Evolutionary conservation across 2,797 vertebrate genomes (phyloP).

Genomic region (Peromyscus aztecus): DNA sequence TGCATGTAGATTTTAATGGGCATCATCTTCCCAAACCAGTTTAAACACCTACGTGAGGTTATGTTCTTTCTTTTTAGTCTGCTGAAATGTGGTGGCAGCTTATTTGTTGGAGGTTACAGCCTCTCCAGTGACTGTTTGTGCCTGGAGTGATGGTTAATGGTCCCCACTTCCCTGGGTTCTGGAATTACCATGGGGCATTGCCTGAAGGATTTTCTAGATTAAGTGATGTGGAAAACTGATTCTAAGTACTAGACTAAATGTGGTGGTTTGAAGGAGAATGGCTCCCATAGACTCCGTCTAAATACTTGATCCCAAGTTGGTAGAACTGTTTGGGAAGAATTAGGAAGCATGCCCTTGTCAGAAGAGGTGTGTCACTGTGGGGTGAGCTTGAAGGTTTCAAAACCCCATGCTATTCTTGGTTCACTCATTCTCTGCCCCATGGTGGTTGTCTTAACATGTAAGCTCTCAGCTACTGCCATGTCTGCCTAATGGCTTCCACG

Average conservation of each 20-base stretch:
- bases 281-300: neutral
- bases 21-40: neutral
- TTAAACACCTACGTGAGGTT: neutral
- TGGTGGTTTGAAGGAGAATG: neutral
- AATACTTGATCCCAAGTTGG: neutral
- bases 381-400: neutral
- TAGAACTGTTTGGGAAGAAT: neutral
- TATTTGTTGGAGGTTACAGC: neutral
- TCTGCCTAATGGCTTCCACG: neutral
- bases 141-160: neutral
- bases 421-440: neutral
- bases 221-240: neutral
- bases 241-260: neutral
- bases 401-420: neutral
- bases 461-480: neutral
- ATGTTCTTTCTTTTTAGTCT: neutral
- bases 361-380: neutral
- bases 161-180: neutral
- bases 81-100: neutral
- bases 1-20: neutral
- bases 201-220: neutral
- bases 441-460: neutral
- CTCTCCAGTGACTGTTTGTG: neutral
- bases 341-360: neutral
- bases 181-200: neutral